A percentile compares a stretch with the other conserved stretches of the same genome.
Conservation (phyloP, 35 echinoderm and acorn worm genomes). For the Patiria miniata region DNA sequence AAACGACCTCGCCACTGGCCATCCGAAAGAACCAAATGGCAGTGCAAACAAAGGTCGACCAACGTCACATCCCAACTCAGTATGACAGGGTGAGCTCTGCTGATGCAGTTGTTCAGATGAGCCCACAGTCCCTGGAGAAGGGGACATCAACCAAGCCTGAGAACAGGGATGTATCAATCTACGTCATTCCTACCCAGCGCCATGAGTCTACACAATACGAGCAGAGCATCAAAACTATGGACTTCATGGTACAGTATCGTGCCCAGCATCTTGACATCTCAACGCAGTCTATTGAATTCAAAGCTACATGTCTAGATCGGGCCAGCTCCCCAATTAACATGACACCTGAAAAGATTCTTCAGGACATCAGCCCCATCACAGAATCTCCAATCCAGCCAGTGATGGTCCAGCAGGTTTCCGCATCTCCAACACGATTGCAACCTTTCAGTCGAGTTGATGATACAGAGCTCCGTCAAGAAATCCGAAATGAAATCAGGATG, state of each 20-base stretch:
- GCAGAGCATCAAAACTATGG: not conserved
- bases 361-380: too few species aligned
- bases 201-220: conserved; percentile 2
- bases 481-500: conserved; percentile 20
- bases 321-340: conserved; percentile 9
- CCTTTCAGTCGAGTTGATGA: not conserved
- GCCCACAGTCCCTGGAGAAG: conserved; percentile 4
- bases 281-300: not conserved
- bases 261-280: not conserved
- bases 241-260: not conserved
- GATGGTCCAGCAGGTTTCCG: conserved; percentile 12
- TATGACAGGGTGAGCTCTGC: not conserved
- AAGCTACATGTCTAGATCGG: not conserved
- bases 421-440: not conserved
- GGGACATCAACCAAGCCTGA: conserved; percentile 15
- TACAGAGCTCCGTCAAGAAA: conserved; percentile 9
- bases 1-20: conserved; percentile 40
- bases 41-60: conserved; percentile 2
- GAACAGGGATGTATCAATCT: not conserved
- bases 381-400: not conserved
- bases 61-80: conserved; percentile 8
- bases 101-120: not conserved
- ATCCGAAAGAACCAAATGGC: conserved; percentile 34
- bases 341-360: not conserved
- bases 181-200: conserved; percentile 2